These are phyloP conservation scores for Caloenas nicobarica DNA, from an alignment of 2,113 vertebrate species.

Conservation along the genomic window DNA sequence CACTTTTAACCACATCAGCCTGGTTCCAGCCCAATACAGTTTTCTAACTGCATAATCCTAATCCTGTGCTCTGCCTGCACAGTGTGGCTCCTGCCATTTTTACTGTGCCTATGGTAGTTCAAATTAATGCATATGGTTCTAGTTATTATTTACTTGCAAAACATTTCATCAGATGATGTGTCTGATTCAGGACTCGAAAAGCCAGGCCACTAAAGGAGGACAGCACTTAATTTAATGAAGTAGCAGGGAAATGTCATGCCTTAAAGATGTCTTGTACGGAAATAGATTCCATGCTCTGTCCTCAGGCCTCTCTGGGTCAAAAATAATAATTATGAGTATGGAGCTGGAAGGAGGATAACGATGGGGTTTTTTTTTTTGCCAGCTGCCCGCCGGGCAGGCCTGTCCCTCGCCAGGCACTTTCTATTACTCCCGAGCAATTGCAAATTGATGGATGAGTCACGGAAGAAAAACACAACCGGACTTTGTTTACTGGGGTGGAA, in stretches of 20 bases:
- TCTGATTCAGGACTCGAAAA: conserved; percentile 43
- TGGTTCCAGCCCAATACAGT: not conserved
- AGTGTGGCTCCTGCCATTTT: not conserved
- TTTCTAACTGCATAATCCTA: not conserved
- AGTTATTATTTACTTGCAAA: conserved; percentile 46
- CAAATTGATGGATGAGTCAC: not conserved
- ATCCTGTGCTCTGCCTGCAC: not conserved
- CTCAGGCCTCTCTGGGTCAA: not conserved
- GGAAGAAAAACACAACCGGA: not conserved
- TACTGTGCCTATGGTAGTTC: not conserved
- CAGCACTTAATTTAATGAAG: conserved; percentile 21
- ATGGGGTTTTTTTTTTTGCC: not conserved
- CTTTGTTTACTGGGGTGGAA: not conserved
- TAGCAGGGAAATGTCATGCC: not conserved
- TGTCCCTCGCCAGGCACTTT: not conserved
- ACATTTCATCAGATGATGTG: conserved; percentile 5
- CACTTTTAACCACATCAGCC: not conserved
- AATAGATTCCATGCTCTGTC: conserved; percentile 10
- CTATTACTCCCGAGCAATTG: not conserved
- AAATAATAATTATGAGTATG: conserved; percentile 15
- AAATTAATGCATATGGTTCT: not conserved
- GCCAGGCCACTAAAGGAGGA: conserved; percentile 16
- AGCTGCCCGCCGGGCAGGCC: not conserved
- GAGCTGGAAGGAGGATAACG: not conserved
- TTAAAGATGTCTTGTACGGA: conserved; percentile 7